These are phyloP conservation scores for Gerris buenoi DNA, from an alignment of 1,140 invertebrate species.

Conservation along the genomic window DNA sequence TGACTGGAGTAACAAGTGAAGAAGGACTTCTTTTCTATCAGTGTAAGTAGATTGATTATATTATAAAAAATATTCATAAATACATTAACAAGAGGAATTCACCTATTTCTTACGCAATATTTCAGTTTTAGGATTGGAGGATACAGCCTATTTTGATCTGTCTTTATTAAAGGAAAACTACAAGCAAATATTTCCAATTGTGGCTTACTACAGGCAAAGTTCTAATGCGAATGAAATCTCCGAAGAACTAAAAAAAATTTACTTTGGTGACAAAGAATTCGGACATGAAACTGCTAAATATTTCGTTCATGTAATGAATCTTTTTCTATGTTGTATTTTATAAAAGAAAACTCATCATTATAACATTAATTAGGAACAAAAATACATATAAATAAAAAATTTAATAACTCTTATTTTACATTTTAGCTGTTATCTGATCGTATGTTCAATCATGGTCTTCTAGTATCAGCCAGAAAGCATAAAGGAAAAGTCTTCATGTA, in stretches of 20 bases:
- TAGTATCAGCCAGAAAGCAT: not conserved
- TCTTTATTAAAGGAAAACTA: not conserved
- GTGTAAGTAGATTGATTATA: not conserved
- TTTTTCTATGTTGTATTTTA: too few relatives aligned
- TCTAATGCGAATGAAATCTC: not conserved
- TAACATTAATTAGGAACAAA: too few relatives aligned
- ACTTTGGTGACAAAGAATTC: not conserved
- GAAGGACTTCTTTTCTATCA: not conserved
- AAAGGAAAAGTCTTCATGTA: not conserved
- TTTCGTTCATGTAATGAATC: not conserved
- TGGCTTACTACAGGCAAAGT: not conserved
- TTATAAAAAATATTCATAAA: not conserved
- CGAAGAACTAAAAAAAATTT: not conserved
- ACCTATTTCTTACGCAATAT: not conserved
- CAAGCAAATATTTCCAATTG: not conserved
- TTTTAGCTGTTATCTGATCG: not conserved
- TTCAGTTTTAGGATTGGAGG: not conserved
- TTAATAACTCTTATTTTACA: too few relatives aligned
- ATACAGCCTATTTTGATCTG: not conserved
- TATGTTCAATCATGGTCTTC: not conserved
- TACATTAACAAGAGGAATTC: not conserved
- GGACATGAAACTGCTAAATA: not conserved
- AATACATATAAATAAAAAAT: too few relatives aligned
- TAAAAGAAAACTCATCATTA: too few relatives aligned
- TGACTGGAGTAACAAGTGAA: not conserved